Base-by-base conservation (phyloP, 2,888 invertebrate genomes). In the Entomobrya proxima region DNA sequence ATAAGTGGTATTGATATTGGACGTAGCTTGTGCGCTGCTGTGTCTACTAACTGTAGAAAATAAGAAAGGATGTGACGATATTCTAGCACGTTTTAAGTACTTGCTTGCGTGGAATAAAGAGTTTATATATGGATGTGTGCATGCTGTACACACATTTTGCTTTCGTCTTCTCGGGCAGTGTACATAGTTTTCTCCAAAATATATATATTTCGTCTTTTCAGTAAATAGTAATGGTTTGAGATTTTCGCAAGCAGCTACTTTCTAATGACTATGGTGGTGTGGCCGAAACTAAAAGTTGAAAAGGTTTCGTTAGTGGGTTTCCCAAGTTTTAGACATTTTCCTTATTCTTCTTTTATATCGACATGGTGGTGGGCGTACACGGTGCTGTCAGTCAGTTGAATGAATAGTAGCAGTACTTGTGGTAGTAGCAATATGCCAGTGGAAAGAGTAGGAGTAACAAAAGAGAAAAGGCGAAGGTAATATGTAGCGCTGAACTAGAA, bases 221-320 rank as follows among this genome's bases (percentile, higher is more conserved):
- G 47, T 50, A 32, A 75, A 40, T 55, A 32, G 37, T 18, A 35
- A 21, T 11, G 40, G n/a, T 85, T 76, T 21, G 52, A 74, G 81
- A 81, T 83, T 76, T 85, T 85, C 64, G 85, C 78, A 30, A 85
- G 78, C 58, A 78, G 79, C 72, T 67, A 78, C 35, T 80, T 78
- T 55, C 74, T 80, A 85, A 85, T 85, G 85, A 85, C 78, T 85
- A n/a, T n/a, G 78, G 84, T 77, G 44, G 67, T 72, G 76, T 78
- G 58, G 78, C 78, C 61, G 47, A 64, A 64, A 61, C 79, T 64
- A 67, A 76, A 79, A 79, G 85, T 74, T 79, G 58, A 84, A 79
- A 85, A 76, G 75, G 75, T 37, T 79, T 74, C 52, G 40, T 47
- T 77, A 50, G 50, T 72, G 67, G 44, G 77, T 35, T 58, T 67